Base-by-base conservation (phyloP, 2,888 invertebrate genomes). In the Argynnis bischoffii region DNA sequence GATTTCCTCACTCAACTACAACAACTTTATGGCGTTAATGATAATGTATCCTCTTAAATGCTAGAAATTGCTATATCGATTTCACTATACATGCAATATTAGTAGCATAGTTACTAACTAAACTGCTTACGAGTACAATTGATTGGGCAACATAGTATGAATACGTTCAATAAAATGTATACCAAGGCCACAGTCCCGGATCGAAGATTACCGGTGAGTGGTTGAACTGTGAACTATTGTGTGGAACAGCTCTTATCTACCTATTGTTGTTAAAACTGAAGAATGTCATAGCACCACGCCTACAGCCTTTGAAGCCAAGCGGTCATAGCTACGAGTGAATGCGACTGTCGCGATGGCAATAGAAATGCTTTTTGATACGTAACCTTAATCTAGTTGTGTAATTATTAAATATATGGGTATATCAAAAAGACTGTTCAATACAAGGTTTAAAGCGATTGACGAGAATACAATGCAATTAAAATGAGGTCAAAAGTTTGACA, bases 201-300 rank as follows among this genome's bases (percentile, higher is more conserved):
- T 88, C 80, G 86, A 86, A 84, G 86, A 88, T 81, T 78, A 76
- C 74, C 80, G 78, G 88, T 86, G 87, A 91, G 79, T 78, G 89
- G 85, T 68, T 87, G 87, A 88, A 87, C 91, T 89, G 87, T 91
- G 91, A 92, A 92, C 90, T 89, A 88, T 88, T 85, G 81, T 83
- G 78, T 84, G 76, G 77, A 77, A 79, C 76, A 68, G 70, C 73
- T 75, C 75, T 74, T 76, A 77, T 79, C 78, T 74, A 67, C 68
- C 79, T 81, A 83, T 82, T 83, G 82, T 86, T 81, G 81, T 81
- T 81, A 80, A 83, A 79, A 79, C 76, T 78, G 77, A 89, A 86
- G 89, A 89, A 90, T 90, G 90, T 88, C 91, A 88, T 77, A 81
- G 74, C 75, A 76, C 78, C 88, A 86, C 89, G 84, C 90, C 90